These are phyloP conservation scores for Danio choprae DNA, from an alignment of 2,797 vertebrate genomes.

Conservation along the genomic window DNA sequence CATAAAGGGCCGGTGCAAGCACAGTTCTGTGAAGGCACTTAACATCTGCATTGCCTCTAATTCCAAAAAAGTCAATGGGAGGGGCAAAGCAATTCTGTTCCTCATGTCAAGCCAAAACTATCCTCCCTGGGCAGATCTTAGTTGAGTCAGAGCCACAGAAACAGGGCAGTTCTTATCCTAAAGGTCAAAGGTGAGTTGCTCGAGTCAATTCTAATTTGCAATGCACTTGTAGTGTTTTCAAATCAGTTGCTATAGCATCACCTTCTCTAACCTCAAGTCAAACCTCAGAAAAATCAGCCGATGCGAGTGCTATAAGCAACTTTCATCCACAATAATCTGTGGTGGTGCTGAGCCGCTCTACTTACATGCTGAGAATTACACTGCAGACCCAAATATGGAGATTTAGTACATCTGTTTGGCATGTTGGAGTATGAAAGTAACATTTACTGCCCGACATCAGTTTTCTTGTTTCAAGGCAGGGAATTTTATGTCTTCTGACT, in stretches of 20 bases:
- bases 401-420: slow-evolving; percentile 36
- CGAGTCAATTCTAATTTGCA: slow-evolving; percentile 51
- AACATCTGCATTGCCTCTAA: slow-evolving; percentile 45
- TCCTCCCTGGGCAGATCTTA: slow-evolving; percentile 25
- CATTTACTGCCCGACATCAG: slow-evolving; percentile 40
- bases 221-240: slow-evolving; percentile 29
- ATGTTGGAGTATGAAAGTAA: slow-evolving; percentile 29
- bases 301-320: slow-evolving; percentile 22
- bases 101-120: slow-evolving; percentile 41
- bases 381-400: slow-evolving; percentile 46
- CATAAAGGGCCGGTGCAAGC: slow-evolving; percentile 44
- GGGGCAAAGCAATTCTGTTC: slow-evolving; percentile 48
- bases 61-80: slow-evolving; percentile 39
- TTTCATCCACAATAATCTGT: slow-evolving; percentile 35
- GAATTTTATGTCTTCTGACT: slow-evolving; percentile 30
- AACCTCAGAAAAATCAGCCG: slow-evolving; percentile 21
- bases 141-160: slow-evolving; percentile 30
- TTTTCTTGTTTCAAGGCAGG: slow-evolving; percentile 31
- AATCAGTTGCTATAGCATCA: slow-evolving; percentile 36
- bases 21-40: slow-evolving; percentile 52
- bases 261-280: slow-evolving; percentile 35
- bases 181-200: slow-evolving; percentile 28
- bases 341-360: slow-evolving; percentile 30
- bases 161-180: slow-evolving; percentile 22
- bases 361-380: slow-evolving; percentile 40